Evolutionary conservation across 1,140 invertebrate species (phyloP).

Genomic region (Leptopilina boulardi): DNA sequence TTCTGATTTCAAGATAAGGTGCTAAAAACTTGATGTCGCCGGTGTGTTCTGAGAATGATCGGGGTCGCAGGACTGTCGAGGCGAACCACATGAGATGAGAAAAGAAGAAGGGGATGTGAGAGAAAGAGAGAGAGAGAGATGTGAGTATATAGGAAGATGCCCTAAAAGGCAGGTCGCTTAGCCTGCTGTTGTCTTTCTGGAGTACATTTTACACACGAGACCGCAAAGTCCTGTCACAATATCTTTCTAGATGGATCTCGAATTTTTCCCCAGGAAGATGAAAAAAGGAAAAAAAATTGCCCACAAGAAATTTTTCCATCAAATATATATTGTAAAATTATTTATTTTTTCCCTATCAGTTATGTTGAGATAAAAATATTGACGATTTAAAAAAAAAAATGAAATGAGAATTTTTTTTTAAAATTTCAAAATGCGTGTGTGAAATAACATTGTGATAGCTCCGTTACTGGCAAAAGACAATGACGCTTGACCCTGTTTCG

Average conservation of each 20-base stretch:
- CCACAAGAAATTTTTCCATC: no score
- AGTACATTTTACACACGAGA: constrained; percentile 53
- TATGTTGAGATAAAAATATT: no score
- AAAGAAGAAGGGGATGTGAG: constrained; percentile 60
- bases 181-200: constrained; percentile 63
- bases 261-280: constrained; percentile 44
- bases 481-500: constrained; percentile 24
- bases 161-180: constrained; percentile 70
- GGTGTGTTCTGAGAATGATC: constrained; percentile 69
- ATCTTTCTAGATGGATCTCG: constrained; percentile 56
- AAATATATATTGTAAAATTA: no score
- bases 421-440: not conserved
- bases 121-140: no score
- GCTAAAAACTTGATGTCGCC: constrained; percentile 69
- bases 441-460: not conserved
- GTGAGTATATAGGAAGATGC: constrained; percentile 66
- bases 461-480: constrained; percentile 25
- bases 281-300: no score
- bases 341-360: no score
- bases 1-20: constrained; percentile 67
- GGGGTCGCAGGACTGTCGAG: constrained; percentile 68
- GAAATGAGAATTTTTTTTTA: not conserved
- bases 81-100: constrained; percentile 51
- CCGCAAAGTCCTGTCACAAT: constrained; percentile 54
- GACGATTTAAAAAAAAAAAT: not conserved